Evolutionary conservation across 2,113 vertebrate genomes (phyloP).

Genomic region (Pampusana beccarii): DNA sequence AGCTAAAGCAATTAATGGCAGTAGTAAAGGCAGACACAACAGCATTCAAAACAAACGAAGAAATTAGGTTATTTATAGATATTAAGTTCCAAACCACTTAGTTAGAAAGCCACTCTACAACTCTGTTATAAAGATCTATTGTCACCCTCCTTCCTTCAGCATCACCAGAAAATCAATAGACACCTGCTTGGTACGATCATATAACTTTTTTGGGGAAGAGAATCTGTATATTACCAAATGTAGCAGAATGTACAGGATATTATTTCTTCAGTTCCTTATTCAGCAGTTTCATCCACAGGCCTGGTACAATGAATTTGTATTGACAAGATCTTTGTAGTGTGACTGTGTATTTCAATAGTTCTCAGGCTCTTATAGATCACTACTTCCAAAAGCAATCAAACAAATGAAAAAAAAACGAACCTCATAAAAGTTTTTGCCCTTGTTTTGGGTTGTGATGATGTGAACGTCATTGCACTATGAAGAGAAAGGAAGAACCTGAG

Average conservation of each 20-base stretch:
- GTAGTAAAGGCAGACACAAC: background rate
- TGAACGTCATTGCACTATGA: background rate
- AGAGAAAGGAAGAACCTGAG: background rate
- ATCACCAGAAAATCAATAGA: background rate
- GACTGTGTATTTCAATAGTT: background rate
- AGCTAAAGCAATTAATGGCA: background rate
- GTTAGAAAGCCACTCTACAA: background rate
- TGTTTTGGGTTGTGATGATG: background rate
- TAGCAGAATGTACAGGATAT: background rate
- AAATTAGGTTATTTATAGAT: background rate
- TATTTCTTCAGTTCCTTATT: background rate
- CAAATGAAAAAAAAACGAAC: background rate
- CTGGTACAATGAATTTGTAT: background rate
- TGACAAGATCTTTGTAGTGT: background rate
- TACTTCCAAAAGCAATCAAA: background rate
- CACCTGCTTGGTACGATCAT: background rate
- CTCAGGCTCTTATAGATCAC: background rate
- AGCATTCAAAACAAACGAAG: background rate
- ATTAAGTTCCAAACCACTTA: background rate
- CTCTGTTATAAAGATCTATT: background rate
- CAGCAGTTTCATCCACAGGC: background rate
- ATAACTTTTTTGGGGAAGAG: background rate
- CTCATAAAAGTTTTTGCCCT: background rate
- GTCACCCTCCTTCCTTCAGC: background rate
- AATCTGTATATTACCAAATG: background rate